phyloP scores from a whole-genome alignment of 2,888 invertebrate genomes.

The Mayetiola destructor region DNA sequence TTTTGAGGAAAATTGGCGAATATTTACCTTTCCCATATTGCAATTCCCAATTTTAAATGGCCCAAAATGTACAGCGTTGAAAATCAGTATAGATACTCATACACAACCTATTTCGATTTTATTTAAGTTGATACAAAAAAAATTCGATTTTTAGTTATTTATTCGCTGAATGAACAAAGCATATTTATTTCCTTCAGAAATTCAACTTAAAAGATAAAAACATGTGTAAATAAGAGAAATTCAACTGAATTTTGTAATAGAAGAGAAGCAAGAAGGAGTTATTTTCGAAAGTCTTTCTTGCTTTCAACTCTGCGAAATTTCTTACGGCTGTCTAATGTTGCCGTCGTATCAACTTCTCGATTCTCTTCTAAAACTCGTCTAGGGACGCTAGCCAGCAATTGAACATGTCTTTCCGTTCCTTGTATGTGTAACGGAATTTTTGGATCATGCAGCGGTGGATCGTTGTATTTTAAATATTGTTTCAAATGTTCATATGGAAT shows the following conservation, averaged over 20 bases:
- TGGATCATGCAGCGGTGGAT: neutral
- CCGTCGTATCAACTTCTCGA: neutral
- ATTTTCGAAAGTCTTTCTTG: neutral
- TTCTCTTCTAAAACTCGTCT: neutral
- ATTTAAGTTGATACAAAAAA: too few relatives aligned
- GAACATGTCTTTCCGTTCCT: neutral
- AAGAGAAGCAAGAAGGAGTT: neutral
- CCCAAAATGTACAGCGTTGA: neutral
- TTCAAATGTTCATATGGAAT: neutral
- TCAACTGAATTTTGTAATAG: neutral
- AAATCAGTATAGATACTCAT: neutral
- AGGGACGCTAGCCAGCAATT: neutral
- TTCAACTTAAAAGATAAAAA: neutral
- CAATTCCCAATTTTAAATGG: too few relatives aligned
- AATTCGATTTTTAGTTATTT: too few relatives aligned
- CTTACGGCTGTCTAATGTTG: neutral
- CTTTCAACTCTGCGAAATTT: neutral
- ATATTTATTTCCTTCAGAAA: neutral
- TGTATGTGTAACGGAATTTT: neutral
- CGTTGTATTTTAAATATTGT: neutral
- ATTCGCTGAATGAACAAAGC: neutral
- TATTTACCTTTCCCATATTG: too few relatives aligned
- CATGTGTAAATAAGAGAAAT: neutral
- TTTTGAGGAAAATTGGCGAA: too few relatives aligned
- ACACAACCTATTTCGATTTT: neutral